Evolutionary conservation across 1,140 invertebrate genomes (phyloP).

Genomic region (Elymnias hypermnestra): DNA sequence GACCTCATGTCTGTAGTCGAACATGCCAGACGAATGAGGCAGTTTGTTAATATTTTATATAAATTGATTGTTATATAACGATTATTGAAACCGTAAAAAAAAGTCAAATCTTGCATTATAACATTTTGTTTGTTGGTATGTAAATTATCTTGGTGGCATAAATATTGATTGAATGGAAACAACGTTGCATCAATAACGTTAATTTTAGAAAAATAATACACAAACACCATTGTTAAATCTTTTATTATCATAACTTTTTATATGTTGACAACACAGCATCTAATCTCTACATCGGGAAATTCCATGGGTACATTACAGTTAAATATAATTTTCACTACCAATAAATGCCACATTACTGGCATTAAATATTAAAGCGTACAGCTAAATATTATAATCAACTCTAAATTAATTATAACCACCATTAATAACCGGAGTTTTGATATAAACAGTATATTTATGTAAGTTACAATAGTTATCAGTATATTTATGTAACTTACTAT

Average conservation of each 20-base stretch:
- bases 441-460: conserved; percentile 31
- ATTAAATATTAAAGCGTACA: conserved; percentile 3
- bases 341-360: conserved; percentile 9
- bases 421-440: conserved; percentile 39
- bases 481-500: too few species aligned
- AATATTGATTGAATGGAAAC: too few species aligned
- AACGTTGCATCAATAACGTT: too few species aligned
- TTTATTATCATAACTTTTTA: conserved; percentile 29
- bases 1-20: too few species aligned
- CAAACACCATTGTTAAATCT: conserved; percentile 23
- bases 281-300: conserved; percentile 44
- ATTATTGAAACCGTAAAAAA: too few species aligned
- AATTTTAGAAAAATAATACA: conserved; percentile 3
- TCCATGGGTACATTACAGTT: conserved; percentile 23
- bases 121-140: too few species aligned
- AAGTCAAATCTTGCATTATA: too few species aligned
- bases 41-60: too few species aligned
- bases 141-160: too few species aligned
- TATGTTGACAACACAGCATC: conserved; percentile 40
- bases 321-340: conserved; percentile 10
- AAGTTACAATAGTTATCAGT: conserved; percentile 10
- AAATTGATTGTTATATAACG: too few species aligned
- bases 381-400: conserved; percentile 4
- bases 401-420: not conserved
- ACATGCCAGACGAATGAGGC: too few species aligned